Percentiles rank a stretch among this genome's conserved stretches.
Evolutionary conservation across 2,888 invertebrate species (phyloP).

Genomic region (Pachliopta kotzebuea): DNA sequence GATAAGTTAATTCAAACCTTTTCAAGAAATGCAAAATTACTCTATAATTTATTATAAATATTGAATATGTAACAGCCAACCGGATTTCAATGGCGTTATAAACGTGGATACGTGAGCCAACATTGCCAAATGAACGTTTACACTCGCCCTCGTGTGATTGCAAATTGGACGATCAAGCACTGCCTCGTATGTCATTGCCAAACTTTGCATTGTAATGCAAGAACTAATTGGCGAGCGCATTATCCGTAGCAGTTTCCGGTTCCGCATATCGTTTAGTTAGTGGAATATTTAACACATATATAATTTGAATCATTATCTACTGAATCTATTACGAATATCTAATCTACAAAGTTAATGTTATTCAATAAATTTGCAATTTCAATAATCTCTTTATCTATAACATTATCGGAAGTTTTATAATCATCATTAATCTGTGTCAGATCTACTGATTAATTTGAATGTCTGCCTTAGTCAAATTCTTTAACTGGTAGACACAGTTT

Average conservation of each 20-base stretch:
- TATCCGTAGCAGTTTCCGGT: constrained; percentile 3
- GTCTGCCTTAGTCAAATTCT: too few relatives aligned
- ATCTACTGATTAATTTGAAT: too few relatives aligned
- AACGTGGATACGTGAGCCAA: constrained; percentile 13
- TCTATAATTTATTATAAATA: constrained; percentile 6
- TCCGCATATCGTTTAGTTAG: constrained; percentile 3
- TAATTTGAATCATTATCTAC: too few relatives aligned
- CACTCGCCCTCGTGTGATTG: constrained; percentile 41
- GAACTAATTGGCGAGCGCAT: constrained; percentile 22
- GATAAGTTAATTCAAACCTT: neutral
- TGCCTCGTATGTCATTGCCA: constrained; percentile 37
- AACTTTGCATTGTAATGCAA: constrained; percentile 33
- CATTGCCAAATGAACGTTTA: constrained; percentile 38
- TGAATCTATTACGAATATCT: too few relatives aligned
- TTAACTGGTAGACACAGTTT: too few relatives aligned
- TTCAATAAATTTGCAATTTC: too few relatives aligned
- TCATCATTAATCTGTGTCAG: too few relatives aligned
- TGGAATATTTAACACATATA: neutral
- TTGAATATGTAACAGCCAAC: constrained; percentile 14
- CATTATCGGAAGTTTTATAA: too few relatives aligned
- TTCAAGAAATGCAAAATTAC: neutral
- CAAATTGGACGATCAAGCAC: constrained; percentile 37
- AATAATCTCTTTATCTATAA: too few relatives aligned
- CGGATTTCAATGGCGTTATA: constrained; percentile 16
- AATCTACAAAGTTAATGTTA: too few relatives aligned